Base-by-base conservation (phyloP, 2,113 vertebrate species). In the Haemorhous mexicanus region DNA sequence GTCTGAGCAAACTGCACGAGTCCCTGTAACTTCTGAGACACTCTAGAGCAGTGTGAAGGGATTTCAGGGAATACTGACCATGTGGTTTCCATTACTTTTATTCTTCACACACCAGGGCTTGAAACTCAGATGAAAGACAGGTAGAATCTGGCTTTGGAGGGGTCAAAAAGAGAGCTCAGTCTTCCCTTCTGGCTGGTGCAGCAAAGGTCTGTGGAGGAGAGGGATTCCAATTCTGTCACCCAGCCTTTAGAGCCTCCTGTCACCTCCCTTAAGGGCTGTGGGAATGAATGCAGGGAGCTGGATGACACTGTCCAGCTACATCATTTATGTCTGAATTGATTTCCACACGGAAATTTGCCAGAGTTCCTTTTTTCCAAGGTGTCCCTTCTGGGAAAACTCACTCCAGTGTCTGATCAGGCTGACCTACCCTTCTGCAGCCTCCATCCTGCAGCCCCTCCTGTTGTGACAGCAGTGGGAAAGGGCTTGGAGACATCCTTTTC, bases 401-500 rank as follows among this genome's bases (percentile, higher is more conserved):
- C 33, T 26, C 1, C 46, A 19, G 2, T 14, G 46, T 55, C 1
- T 33, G 35, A 13, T 15, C 4, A 2, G 4, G 37, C 59, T 74
- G 47, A 19, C 21, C 44, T 7, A 8, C 64, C 33, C 35, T 30
- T 23, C 26, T 84, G 47, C 52, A 62, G 4, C 55, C 46, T 49
- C 10, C 10, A 1, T 8, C 2, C 46, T 35, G 18, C 58, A 58
- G 89, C 37, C 41, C 39, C 28, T 46, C 41, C 43, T 62, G 2
- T 4, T 39, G 58, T 69, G 76, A 11, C 43, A 66, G 32, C 52
- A 37, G 15, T 46, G 37, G 49, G 19, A 53, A 17, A 28, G 33
- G 80, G 0, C 32, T 53, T 13, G 20, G 35, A 3, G 18, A 11
- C 11, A 0, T 26, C 3, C 1, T 76, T 64, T 24, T 35, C 46